Evolutionary conservation across 2,888 invertebrate species (phyloP), one percentile per base, ranked within the genome.

Genomic region (Laspeyria flexula): DNA sequence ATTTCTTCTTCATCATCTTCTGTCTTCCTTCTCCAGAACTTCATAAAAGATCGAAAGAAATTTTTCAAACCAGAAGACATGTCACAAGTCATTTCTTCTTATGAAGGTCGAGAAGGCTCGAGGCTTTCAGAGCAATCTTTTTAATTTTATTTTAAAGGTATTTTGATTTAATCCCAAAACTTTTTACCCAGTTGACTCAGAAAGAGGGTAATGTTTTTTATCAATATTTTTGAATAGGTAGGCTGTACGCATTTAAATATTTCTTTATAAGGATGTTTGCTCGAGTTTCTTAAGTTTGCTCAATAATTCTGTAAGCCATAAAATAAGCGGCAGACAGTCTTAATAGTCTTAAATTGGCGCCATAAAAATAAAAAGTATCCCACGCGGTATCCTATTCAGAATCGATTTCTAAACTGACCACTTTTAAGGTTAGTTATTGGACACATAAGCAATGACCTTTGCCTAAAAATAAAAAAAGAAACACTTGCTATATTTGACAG

Each of bases 1-100:
- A 46, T 65, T 39, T 65, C 70, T 38, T 67, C 67, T 18, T 67
- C 67, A 0, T 70, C 70, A 0, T 65, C 64, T 5, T 65, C 58
- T 1, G 59, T 62, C 0, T 41, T 55, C 4, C 66, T 55, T 0
- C 15, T 56, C 70, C 56, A 67, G 27, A 65, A 49, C 12, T 61
- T 65, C 37, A 56, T 57, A 33, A 70, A 41, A 21, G 53, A 29
- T 39, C 51, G 55, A 13, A 69, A 57, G 31, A 67, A 47, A 12
- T 62, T 62, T 0, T 41, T 54, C 9, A 43, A 23, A 10, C 35
- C 43, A 12, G 46, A 49, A 33, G 54, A 45, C n/a, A 34, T 30
- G 30, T 41, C 35, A 10, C 44, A 51, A 9, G 13, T 46, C 70
- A 69, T 67, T 2, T 1, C 9, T 7, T 5, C 5, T 5, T 3